These are phyloP conservation scores for Hylyphantes graminicola DNA, from an alignment of 1,140 invertebrate species.

Conservation along the genomic window DNA sequence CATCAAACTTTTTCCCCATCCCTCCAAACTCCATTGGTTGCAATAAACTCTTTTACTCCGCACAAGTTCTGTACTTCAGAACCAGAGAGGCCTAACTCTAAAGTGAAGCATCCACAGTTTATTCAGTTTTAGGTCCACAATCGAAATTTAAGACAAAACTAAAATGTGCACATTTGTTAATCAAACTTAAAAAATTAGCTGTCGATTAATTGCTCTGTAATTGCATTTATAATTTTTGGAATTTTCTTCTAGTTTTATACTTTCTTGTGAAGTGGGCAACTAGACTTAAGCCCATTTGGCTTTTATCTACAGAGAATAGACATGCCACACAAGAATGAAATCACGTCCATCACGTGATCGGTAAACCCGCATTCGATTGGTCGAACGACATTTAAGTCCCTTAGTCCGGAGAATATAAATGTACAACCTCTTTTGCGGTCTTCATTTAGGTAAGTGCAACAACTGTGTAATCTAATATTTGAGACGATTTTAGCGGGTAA, in stretches of 20 bases:
- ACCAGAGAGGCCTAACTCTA: too few relatives aligned
- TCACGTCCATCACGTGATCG: slow-evolving; percentile 18
- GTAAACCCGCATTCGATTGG: slow-evolving; percentile 20
- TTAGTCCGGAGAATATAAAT: slow-evolving; percentile 10
- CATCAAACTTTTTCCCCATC: slow-evolving; percentile 28
- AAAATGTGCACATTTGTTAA: too few relatives aligned
- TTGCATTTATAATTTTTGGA: too few relatives aligned
- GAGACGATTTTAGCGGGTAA: too few relatives aligned
- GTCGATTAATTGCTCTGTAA: too few relatives aligned
- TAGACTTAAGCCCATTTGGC: background rate
- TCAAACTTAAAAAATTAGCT: too few relatives aligned
- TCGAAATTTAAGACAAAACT: too few relatives aligned
- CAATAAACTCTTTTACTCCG: slow-evolving; percentile 33
- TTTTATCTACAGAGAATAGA: background rate
- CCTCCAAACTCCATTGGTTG: background rate
- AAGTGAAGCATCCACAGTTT: too few relatives aligned
- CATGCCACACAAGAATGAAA: slow-evolving; percentile 25
- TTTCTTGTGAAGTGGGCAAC: too few relatives aligned
- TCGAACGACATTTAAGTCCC: slow-evolving; percentile 5
- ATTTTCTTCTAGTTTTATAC: too few relatives aligned
- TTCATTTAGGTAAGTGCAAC: slow-evolving; percentile 37
- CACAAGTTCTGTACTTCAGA: background rate
- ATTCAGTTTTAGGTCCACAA: too few relatives aligned
- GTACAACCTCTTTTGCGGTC: slow-evolving; percentile 1
- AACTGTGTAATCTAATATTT: too few relatives aligned